Percentiles rank a stretch among this genome's conserved stretches.
phyloP scores from a whole-genome alignment of 2,113 vertebrate species.

The Falco punctatus region DNA sequence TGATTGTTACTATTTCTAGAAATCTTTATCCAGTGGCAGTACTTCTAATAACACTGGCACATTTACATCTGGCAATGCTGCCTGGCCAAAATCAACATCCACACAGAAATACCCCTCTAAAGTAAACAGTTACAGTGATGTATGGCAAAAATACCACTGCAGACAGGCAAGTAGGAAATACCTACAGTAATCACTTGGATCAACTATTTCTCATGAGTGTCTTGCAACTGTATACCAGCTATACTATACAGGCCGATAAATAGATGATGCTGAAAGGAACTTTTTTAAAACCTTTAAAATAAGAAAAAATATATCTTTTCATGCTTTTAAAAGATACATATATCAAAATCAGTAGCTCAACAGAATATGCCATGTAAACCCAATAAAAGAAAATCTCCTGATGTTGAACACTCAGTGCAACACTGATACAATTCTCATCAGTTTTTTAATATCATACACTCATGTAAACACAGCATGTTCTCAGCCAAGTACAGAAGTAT shows the following conservation, averaged over 20 bases:
- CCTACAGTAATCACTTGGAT: neutral
- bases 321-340: neutral
- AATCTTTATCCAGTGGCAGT: neutral
- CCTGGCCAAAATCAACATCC: neutral
- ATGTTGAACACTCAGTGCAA: neutral
- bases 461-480: neutral
- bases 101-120: neutral
- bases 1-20: neutral
- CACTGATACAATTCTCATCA: neutral
- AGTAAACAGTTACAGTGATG: neutral
- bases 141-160: neutral
- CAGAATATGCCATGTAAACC: neutral
- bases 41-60: neutral
- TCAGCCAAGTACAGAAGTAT: neutral
- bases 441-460: neutral
- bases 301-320: neutral
- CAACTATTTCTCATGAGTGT: neutral
- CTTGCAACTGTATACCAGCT: neutral
- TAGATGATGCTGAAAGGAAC: neutral
- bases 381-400: neutral
- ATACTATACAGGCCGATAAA: neutral
- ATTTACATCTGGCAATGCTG: neutral
- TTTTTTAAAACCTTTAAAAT: neutral
- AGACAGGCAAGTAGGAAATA: neutral
- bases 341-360: neutral